Evolutionary conservation across 2,797 vertebrate genomes (phyloP).

Genomic region (Lepilemur ruficaudatus): DNA sequence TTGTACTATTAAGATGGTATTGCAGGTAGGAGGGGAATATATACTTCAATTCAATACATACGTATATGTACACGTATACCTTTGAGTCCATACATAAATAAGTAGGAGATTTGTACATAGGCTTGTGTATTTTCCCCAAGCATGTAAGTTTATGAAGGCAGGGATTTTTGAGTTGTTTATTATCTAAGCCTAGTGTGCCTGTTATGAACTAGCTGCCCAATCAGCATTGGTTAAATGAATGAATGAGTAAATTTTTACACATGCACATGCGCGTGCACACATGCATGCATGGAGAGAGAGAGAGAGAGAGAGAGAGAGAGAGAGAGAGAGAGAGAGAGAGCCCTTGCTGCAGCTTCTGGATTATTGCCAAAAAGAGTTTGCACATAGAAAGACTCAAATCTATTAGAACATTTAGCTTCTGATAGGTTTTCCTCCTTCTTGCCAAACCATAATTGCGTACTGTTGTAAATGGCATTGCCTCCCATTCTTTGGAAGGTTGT

Average conservation of each 20-base stretch:
- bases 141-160: background rate
- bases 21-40: background rate
- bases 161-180: background rate
- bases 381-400: background rate
- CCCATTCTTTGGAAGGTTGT: background rate
- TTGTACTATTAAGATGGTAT: background rate
- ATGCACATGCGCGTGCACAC: background rate
- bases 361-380: background rate
- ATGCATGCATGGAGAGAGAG: background rate
- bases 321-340: too few relatives aligned
- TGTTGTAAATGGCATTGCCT: background rate
- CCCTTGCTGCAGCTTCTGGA: background rate
- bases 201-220: background rate
- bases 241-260: background rate
- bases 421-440: background rate
- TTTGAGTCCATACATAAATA: background rate
- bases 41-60: background rate
- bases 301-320: background rate
- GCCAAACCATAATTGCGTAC: background rate
- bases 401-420: background rate
- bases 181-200: background rate
- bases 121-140: background rate
- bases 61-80: background rate
- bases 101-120: background rate
- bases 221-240: background rate